Percentiles rank a stretch among this genome's conserved stretches.
phyloP scores from a whole-genome alignment of 2,888 invertebrate genomes.

The Neoascia interrupta region DNA sequence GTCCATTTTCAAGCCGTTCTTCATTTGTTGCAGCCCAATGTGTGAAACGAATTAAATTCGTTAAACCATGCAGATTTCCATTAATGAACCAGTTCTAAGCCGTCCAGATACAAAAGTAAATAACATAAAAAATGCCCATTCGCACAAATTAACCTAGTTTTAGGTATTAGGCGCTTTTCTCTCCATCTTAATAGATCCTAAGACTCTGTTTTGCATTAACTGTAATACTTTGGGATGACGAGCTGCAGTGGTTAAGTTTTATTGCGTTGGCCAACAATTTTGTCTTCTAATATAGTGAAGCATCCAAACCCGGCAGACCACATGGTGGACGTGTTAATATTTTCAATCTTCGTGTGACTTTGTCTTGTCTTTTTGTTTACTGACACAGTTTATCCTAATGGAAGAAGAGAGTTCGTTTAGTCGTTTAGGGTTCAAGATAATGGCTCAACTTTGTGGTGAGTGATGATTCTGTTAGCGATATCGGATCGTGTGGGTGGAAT shows the following conservation, averaged over 20 bases:
- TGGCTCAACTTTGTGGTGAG: background rate
- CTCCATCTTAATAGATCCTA: conserved; percentile 49
- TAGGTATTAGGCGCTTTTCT: conserved; percentile 43
- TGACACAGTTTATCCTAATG: conserved; percentile 1
- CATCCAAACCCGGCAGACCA: conserved; percentile 5
- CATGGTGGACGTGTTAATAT: conserved; percentile 28
- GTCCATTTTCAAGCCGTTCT: conserved; percentile 8
- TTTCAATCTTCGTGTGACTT: background rate
- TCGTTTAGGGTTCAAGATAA: conserved; percentile 7
- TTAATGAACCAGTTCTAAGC: conserved; percentile 59
- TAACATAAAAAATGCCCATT: conserved; percentile 34
- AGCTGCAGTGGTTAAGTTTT: background rate
- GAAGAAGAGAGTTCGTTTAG: background rate
- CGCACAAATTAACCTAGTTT: conserved; percentile 68
- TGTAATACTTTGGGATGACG: conserved; percentile 44
- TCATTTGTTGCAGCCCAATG: background rate
- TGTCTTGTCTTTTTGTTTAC: background rate
- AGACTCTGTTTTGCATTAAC: conserved; percentile 47
- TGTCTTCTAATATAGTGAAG: background rate
- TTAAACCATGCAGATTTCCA: conserved; percentile 59
- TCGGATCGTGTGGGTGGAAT: conserved; percentile 48
- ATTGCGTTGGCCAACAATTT: background rate
- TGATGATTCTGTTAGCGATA: conserved; percentile 42
- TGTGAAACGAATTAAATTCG: conserved; percentile 57
- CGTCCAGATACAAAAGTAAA: background rate